Conservation (phyloP, 1,140 invertebrate genomes). For the Proales similis region DNA sequence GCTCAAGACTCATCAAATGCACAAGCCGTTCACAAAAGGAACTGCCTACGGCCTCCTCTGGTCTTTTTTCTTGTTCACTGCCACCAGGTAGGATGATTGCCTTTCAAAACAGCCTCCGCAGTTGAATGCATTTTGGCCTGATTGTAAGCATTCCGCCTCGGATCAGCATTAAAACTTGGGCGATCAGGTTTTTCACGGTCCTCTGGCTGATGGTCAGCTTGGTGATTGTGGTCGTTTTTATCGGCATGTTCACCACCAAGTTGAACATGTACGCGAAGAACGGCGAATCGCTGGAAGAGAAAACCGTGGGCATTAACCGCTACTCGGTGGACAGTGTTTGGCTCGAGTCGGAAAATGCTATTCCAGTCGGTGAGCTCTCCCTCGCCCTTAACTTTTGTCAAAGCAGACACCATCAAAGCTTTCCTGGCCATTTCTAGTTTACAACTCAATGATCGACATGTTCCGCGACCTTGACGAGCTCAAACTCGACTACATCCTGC, state of each 20-base stretch:
- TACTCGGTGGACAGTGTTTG: slow-evolving; percentile 3
- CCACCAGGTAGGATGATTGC: not conserved
- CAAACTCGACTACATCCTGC: slow-evolving; percentile 21
- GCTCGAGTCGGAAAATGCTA: slow-evolving; percentile 21
- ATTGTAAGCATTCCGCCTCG: slow-evolving; percentile 14
- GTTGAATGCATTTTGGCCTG: no score
- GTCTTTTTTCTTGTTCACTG: slow-evolving; percentile 33
- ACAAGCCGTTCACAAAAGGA: slow-evolving; percentile 26
- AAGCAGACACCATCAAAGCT: no score
- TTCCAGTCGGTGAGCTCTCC: not conserved
- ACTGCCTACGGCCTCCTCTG: slow-evolving; percentile 7
- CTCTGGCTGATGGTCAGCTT: slow-evolving; percentile 9
- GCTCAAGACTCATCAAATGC: slow-evolving; percentile 24
- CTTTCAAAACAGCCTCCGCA: no score
- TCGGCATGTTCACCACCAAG: slow-evolving; percentile 25
- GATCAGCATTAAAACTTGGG: slow-evolving; percentile 19
- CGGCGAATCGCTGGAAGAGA: slow-evolving; percentile 11
- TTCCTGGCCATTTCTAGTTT: no score
- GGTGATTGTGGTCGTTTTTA: slow-evolving; percentile 13
- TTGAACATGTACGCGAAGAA: slow-evolving; percentile 13
- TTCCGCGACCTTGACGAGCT: slow-evolving; percentile 21
- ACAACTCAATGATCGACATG: slow-evolving; percentile 16
- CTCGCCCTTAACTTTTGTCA: no score
- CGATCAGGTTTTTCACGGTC: slow-evolving; percentile 7
- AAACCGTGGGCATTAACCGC: slow-evolving; percentile 3